phyloP scores from a whole-genome alignment of 30 jellyfish, hydroid and myxozoan species.

The Hydra vulgaris region DNA sequence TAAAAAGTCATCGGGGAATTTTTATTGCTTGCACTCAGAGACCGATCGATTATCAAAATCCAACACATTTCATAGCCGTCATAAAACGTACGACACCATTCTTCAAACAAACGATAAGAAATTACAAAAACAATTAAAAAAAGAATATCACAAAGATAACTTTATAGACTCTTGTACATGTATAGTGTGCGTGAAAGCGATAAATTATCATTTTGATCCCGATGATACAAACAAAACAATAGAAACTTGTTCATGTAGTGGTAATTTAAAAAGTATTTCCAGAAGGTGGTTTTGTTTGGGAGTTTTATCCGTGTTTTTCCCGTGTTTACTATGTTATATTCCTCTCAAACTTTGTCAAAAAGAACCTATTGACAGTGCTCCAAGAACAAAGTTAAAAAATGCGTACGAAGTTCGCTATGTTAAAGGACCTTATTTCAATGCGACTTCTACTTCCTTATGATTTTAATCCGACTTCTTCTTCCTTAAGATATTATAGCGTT shows the following conservation, averaged over 20 bases:
- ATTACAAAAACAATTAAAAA: neutral
- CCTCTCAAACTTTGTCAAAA: constrained; percentile 23
- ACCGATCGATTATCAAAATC: neutral
- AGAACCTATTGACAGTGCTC: neutral
- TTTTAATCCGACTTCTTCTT: neutral
- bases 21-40: neutral
- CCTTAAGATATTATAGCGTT: neutral
- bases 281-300: constrained; percentile 32
- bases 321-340: constrained; percentile 26
- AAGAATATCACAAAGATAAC: neutral
- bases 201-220: neutral
- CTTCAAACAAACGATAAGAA: neutral
- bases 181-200: constrained; percentile 17
- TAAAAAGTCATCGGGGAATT: neutral
- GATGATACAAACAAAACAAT: constrained; percentile 11
- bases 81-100: neutral
- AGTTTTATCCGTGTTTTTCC: constrained; percentile 21
- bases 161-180: constrained; percentile 22
- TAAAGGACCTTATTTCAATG: neutral
- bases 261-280: neutral
- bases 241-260: constrained; percentile 25
- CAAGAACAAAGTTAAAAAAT: neutral
- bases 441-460: neutral
- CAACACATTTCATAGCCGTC: neutral
- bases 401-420: constrained; percentile 7